These are phyloP conservation scores for Toxotes chatareus DNA, from an alignment of 2,113 vertebrate species.

Conservation along the genomic window DNA sequence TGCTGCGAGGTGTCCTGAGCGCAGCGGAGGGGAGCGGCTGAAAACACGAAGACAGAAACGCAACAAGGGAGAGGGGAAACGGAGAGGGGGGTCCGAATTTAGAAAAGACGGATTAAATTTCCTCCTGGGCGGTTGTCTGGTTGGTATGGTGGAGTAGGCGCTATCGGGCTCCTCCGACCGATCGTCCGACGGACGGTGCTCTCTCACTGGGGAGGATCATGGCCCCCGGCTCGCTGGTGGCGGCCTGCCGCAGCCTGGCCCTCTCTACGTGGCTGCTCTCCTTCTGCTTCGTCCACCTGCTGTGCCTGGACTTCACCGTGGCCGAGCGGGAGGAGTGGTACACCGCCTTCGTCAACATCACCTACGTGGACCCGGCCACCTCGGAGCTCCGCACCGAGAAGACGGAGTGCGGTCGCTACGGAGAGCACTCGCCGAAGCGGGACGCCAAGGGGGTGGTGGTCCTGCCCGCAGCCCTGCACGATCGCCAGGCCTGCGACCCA, in stretches of 20 bases:
- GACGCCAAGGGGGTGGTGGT: slow-evolving; percentile 92
- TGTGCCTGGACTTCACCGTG: slow-evolving; percentile 97
- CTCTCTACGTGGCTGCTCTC: slow-evolving; percentile 98
- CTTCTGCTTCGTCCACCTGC: slow-evolving; percentile 97
- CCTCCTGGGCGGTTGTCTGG: neutral
- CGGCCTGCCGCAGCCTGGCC: slow-evolving; percentile 96
- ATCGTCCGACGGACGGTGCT: slow-evolving; percentile 5
- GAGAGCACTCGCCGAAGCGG: slow-evolving; percentile 94
- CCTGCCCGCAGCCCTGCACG: slow-evolving; percentile 84
- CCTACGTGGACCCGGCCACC: slow-evolving; percentile 90
- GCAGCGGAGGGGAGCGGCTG: slow-evolving; percentile 39
- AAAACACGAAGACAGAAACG: neutral
- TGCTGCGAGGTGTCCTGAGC: slow-evolving; percentile 13
- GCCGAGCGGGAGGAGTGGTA: slow-evolving; percentile 99
- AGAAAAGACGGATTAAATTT: too few species aligned
- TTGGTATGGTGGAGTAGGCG: slow-evolving; percentile 69
- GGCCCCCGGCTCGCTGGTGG: slow-evolving; percentile 90
- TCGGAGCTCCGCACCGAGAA: slow-evolving; percentile 89
- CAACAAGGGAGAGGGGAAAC: fast-evolving
- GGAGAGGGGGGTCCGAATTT: neutral
- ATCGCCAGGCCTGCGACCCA: slow-evolving; percentile 92
- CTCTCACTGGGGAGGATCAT: slow-evolving; percentile 75
- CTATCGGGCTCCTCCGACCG: slow-evolving; percentile 6
- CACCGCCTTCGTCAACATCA: slow-evolving; percentile 99
- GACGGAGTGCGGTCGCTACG: slow-evolving; percentile 96